Conservation (phyloP, 2,797 vertebrate genomes). For the Poeciliopsis turneri region DNA sequence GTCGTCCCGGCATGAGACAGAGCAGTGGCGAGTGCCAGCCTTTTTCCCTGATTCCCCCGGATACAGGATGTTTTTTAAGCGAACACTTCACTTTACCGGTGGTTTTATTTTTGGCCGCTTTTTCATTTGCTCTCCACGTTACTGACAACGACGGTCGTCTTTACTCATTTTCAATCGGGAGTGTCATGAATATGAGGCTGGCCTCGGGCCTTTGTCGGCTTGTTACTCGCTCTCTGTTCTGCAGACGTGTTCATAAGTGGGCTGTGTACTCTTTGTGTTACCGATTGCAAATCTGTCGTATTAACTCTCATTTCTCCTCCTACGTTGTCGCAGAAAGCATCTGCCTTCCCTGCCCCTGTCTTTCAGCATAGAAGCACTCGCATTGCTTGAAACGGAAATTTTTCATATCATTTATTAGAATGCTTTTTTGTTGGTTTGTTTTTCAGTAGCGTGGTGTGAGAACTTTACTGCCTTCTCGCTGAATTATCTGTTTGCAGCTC, state of each 20-base stretch:
- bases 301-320: constrained; percentile 71
- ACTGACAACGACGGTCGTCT: constrained; percentile 41
- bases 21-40: constrained; percentile 41
- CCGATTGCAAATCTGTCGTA: constrained; percentile 69
- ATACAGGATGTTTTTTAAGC: constrained; percentile 30
- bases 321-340: constrained; percentile 72
- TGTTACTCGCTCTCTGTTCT: constrained; percentile 73
- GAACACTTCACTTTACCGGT: constrained; percentile 30
- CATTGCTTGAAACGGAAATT: background rate
- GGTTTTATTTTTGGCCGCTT: constrained; percentile 34
- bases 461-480: background rate
- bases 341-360: constrained; percentile 44
- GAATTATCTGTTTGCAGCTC: background rate
- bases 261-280: constrained; percentile 59
- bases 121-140: constrained; percentile 37
- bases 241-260: constrained; percentile 33
- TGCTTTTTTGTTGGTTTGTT: background rate
- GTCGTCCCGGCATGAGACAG: constrained; percentile 53
- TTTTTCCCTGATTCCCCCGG: constrained; percentile 34
- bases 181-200: constrained; percentile 39
- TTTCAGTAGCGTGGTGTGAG: background rate
- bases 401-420: background rate
- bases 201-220: constrained; percentile 71
- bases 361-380: background rate
- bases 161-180: constrained; percentile 48